Percentiles rank a stretch among this genome's conserved stretches.
These are phyloP conservation scores for Eucriotettix oculatus DNA, from an alignment of 2,888 invertebrate species.

Conservation along the genomic window DNA sequence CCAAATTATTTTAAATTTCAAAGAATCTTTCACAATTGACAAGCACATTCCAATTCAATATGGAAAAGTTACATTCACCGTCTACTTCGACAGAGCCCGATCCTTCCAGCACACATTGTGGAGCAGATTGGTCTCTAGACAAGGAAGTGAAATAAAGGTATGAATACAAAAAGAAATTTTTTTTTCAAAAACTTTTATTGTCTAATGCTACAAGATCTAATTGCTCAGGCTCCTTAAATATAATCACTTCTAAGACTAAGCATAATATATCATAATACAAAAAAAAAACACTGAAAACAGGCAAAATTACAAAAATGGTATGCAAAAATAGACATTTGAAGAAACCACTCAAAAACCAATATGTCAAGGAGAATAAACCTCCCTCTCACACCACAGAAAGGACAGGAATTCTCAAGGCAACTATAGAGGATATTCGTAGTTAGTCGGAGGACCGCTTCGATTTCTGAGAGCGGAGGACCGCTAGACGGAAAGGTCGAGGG, in stretches of 20 bases:
- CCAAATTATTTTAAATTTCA: too few species aligned
- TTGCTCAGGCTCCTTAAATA: slow-evolving; percentile 9
- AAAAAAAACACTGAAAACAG: slow-evolving; percentile 9
- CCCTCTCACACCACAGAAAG: slow-evolving; percentile 7
- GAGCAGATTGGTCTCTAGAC: too few species aligned
- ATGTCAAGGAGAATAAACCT: slow-evolving; percentile 5
- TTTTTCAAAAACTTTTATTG: too few species aligned
- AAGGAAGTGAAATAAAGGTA: too few species aligned
- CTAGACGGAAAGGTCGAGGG: too few species aligned
- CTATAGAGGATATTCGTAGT: slow-evolving; percentile 5
- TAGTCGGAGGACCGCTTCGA: slow-evolving; percentile 1
- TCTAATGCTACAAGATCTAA: slow-evolving; percentile 9
- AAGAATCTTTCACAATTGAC: too few species aligned
- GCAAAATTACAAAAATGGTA: slow-evolving; percentile 14
- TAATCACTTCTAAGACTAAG: slow-evolving; percentile 13
- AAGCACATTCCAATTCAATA: too few species aligned
- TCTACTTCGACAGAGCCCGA: too few species aligned
- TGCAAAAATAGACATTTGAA: slow-evolving; percentile 15
- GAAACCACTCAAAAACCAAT: slow-evolving; percentile 13
- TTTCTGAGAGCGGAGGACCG: neutral
- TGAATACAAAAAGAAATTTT: too few species aligned
- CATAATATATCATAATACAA: slow-evolving; percentile 8
- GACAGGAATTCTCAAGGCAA: slow-evolving; percentile 11
- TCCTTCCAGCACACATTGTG: too few species aligned
- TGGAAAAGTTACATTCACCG: too few species aligned